Conservation (phyloP, 2,113 vertebrate genomes). For the Catharus fuscescens region DNA sequence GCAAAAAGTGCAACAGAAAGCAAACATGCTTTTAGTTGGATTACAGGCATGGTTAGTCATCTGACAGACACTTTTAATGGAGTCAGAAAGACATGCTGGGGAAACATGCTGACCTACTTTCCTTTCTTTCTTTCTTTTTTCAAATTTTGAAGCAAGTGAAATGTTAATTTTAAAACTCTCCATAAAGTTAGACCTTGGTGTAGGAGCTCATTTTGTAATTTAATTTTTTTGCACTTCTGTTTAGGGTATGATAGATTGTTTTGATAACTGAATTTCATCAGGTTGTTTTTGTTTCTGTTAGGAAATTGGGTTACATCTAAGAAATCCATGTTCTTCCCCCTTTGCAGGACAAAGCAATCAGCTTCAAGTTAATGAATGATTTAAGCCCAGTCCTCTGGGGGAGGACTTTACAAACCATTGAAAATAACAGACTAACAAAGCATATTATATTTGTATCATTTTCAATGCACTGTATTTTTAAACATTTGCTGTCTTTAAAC, state of each 20-base stretch:
- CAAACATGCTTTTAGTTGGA: constrained; percentile 56
- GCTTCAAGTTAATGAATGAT: constrained; percentile 45
- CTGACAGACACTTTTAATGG: constrained; percentile 72
- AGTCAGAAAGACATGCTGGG: constrained; percentile 52
- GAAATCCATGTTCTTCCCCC: not conserved
- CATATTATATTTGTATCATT: not conserved
- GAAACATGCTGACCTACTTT: constrained; percentile 75
- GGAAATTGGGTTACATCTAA: constrained; percentile 34
- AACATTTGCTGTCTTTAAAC: not conserved
- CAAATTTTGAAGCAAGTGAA: constrained; percentile 3
- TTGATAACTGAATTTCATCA: constrained; percentile 35
- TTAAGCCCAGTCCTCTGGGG: not conserved
- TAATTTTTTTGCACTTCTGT: constrained; percentile 10
- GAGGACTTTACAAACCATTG: constrained; percentile 19
- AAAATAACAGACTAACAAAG: constrained; percentile 24
- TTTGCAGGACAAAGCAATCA: constrained; percentile 6
- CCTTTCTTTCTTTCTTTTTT: constrained; percentile 11
- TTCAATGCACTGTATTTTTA: not conserved
- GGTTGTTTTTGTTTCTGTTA: constrained; percentile 21
- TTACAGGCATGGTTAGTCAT: constrained; percentile 50
- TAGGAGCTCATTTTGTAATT: not conserved
- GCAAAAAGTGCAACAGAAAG: constrained; percentile 31
- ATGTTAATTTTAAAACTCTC: constrained; percentile 16
- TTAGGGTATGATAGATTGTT: not conserved
- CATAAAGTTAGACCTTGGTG: constrained; percentile 8